phyloP scores from a whole-genome alignment of 1,140 invertebrate species.

The Sycophila sp. region DNA sequence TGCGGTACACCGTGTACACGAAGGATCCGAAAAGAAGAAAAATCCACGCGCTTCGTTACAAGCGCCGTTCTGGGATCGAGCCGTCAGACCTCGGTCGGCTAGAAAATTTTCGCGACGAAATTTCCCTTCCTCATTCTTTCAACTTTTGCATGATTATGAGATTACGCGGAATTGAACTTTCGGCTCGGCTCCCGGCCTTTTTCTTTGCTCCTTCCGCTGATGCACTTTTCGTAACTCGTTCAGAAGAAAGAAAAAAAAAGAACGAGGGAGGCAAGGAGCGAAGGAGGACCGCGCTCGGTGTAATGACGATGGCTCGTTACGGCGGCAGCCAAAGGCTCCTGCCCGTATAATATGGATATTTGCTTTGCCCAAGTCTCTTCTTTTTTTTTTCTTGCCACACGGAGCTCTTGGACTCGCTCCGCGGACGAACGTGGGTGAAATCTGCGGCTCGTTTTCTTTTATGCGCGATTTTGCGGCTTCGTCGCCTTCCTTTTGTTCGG shows the following conservation, averaged over 20 bases:
- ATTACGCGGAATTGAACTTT: slow-evolving; percentile 55
- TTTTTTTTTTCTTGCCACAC: too few relatives aligned
- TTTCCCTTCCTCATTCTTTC: slow-evolving; percentile 49
- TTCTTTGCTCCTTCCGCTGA: slow-evolving; percentile 3
- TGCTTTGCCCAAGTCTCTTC: not conserved
- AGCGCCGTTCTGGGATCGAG: too few relatives aligned
- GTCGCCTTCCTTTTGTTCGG: too few relatives aligned
- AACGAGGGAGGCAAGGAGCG: not conserved
- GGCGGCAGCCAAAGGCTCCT: not conserved
- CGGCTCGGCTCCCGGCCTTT: slow-evolving; percentile 34
- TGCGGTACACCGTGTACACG: slow-evolving; percentile 10
- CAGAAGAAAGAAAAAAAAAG: not conserved
- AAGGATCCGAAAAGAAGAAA: not conserved
- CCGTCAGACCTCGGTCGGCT: too few relatives aligned
- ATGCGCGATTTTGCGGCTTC: not conserved
- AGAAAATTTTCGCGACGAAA: slow-evolving; percentile 43
- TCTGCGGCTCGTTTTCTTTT: not conserved
- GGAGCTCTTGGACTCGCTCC: too few relatives aligned
- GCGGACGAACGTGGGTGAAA: too few relatives aligned
- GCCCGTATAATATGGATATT: slow-evolving; percentile 5
- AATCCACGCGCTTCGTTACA: too few relatives aligned
- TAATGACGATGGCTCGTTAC: slow-evolving; percentile 28
- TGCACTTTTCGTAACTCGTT: slow-evolving; percentile 26
- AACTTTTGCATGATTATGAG: slow-evolving; percentile 54
- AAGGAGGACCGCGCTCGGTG: not conserved